Base-by-base conservation (phyloP, 2,113 vertebrate species). In the Notarius quadriscutis region DNA sequence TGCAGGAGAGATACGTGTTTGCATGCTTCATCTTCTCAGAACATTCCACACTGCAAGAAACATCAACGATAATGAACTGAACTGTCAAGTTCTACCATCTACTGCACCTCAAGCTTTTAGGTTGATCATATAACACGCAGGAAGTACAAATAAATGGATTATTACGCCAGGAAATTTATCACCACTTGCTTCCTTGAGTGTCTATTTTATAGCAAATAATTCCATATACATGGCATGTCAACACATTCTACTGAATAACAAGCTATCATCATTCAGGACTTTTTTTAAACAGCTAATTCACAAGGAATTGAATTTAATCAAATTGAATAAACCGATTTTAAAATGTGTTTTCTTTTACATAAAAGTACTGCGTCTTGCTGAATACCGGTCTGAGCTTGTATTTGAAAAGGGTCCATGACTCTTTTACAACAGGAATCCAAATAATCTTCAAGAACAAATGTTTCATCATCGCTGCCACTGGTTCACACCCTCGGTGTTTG, bases 1-100 rank as follows among this genome's bases (percentile, higher is more conserved):
- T 9, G 67, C 51, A 84, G 83, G 53, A 58, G 83, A 55, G 20
- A 14, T 60, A 4, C 3, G 12, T 74, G 83, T 84, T 84, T 57
- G 30, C 67, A 58, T 30, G 30, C 27, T 41, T 12, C 27, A 57
- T 2, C 83, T 74, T 51, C 65, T 25, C 67, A 53, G 6, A 48
- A 72, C 18, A 57, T 60, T 41, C 53, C 65, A 74, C 53, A 74
- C 12, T 15, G 25, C 48, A 74, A 51, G 10, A 41, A 84, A 34
- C 51, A 30, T 22, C 6, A 50, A 65, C 60, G 7, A 72, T 41
- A 72, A 34, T 72, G 6, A 25, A 2, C 1, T 65, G 25, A 7
- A 34, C 1, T 18, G 14, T 34, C 34, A 30, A 18, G 14, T 17
- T 34, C 5, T 7, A 22, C 60, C 34, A 5, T 65, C 20, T 65